A percentile compares a stretch with the other conserved stretches of the same genome.
Evolutionary conservation across 2,888 invertebrate genomes (phyloP).

Genomic region (Spicauda simplicius): DNA sequence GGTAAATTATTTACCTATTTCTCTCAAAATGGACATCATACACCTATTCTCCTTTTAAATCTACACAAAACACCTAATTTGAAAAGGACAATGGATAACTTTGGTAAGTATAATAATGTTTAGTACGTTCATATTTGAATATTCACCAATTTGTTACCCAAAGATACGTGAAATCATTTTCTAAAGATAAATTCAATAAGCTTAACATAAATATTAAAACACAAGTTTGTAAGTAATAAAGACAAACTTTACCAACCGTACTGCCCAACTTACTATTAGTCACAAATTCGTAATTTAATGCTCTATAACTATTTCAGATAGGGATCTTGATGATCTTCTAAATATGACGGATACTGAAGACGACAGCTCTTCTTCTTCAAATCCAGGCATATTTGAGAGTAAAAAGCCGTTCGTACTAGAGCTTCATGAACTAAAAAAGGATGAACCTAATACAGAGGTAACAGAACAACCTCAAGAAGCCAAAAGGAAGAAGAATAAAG

Average conservation of each 20-base stretch:
- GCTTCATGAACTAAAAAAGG: slow-evolving; percentile 58
- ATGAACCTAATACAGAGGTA: slow-evolving; percentile 45
- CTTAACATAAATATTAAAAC: too few species aligned
- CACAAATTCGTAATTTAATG: too few species aligned
- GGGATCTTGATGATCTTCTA: slow-evolving; percentile 47
- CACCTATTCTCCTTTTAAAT: neutral
- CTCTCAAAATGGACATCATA: neutral
- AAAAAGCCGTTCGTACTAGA: slow-evolving; percentile 55
- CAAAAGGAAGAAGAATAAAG: slow-evolving; percentile 41
- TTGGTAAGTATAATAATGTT: slow-evolving; percentile 24
- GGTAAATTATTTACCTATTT: neutral
- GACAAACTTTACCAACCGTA: too few species aligned
- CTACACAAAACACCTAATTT: neutral
- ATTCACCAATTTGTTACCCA: too few species aligned
- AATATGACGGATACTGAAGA: slow-evolving; percentile 52
- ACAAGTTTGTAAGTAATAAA: too few species aligned
- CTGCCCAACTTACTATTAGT: too few species aligned
- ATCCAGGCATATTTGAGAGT: slow-evolving; percentile 46
- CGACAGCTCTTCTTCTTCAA: slow-evolving; percentile 45
- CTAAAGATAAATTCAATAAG: too few species aligned
- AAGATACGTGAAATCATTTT: too few species aligned
- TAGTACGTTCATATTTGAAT: too few species aligned
- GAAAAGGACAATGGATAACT: slow-evolving; percentile 38
- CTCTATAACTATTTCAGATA: slow-evolving; percentile 40
- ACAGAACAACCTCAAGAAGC: slow-evolving; percentile 31